These are phyloP conservation scores for Solenopsis invicta DNA, from an alignment of 1,140 invertebrate genomes.

Conservation along the genomic window DNA sequence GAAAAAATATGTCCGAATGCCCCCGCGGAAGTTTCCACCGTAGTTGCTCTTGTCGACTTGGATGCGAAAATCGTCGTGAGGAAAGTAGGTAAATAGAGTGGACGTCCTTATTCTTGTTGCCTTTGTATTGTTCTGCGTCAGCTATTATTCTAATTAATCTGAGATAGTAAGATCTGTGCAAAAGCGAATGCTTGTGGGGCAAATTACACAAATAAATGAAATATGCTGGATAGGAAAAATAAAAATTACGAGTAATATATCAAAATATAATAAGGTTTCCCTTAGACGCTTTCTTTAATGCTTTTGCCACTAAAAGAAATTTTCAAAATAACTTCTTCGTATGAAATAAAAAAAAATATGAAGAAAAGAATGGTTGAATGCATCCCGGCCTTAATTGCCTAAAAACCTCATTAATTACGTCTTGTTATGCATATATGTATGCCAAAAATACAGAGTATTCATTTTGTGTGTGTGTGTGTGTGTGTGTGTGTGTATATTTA, in stretches of 20 bases:
- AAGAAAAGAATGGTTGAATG: neutral
- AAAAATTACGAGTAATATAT: neutral
- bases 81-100: conserved; percentile 31
- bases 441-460: no score
- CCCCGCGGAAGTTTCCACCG: conserved; percentile 26
- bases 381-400: neutral
- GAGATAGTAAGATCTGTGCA: neutral
- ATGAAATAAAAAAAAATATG: neutral
- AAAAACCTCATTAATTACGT: neutral
- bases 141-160: conserved; percentile 31
- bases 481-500: no score
- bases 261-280: neutral
- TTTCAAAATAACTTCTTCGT: neutral
- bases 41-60: conserved; percentile 25
- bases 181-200: neutral
- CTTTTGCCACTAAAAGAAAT: neutral
- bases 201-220: neutral
- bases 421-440: no score
- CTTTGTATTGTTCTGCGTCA: conserved; percentile 24
- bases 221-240: neutral
- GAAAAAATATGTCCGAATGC: conserved; percentile 70
- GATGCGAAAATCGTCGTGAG: conserved; percentile 31
- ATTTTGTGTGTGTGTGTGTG: no score
- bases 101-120: conserved; percentile 34
- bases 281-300: neutral